Conservation (phyloP, 2,113 vertebrate genomes). For the Brienomyrus brachyistius region DNA sequence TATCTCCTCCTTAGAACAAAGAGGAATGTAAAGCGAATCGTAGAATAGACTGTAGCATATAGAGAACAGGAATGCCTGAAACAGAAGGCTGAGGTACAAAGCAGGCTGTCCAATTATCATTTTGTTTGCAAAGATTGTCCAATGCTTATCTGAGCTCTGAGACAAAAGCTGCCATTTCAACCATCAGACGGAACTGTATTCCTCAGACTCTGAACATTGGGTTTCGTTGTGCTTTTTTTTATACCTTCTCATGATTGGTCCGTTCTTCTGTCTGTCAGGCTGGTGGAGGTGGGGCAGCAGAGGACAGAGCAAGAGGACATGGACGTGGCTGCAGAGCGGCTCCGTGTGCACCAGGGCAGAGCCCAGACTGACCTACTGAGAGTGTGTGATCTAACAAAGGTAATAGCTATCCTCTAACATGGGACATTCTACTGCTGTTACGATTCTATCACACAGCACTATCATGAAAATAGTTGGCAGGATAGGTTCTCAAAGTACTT, state of each 20-base stretch:
- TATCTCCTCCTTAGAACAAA: neutral
- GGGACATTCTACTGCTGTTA: neutral
- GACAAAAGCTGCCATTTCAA: neutral
- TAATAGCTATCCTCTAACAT: conserved; percentile 33
- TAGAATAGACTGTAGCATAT: neutral
- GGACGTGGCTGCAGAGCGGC: conserved; percentile 84
- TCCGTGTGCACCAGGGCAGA: conserved; percentile 70
- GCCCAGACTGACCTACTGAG: conserved; percentile 80
- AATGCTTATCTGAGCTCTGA: neutral
- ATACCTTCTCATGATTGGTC: neutral
- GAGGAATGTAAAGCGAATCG: neutral
- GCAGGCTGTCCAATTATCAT: neutral
- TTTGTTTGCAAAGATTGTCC: neutral
- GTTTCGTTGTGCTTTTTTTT: neutral
- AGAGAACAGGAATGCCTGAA: neutral
- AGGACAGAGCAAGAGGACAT: conserved; percentile 76
- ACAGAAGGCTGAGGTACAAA: neutral
- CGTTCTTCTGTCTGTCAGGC: conserved; percentile 48
- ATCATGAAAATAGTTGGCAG: neutral
- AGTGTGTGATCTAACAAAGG: conserved; percentile 88
- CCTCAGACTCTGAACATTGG: neutral
- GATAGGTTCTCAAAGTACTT: neutral
- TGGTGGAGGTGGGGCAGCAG: conserved; percentile 59
- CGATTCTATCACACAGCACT: neutral
- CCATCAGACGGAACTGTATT: neutral